These are phyloP conservation scores for Apteryx mantelli DNA, from an alignment of 2,113 vertebrate species.

Conservation along the genomic window DNA sequence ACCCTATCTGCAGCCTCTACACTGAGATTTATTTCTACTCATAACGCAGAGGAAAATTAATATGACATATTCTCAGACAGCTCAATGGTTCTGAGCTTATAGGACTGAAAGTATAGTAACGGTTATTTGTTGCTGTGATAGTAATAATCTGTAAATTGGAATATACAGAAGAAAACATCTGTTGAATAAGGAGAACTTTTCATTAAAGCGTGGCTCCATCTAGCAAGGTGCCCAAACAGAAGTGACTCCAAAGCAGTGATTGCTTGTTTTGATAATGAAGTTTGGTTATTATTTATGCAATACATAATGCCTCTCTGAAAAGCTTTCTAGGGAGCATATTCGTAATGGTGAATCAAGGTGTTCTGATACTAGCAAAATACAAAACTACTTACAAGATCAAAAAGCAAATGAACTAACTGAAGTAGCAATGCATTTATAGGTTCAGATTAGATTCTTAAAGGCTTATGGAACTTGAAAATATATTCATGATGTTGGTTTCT, in stretches of 20 bases:
- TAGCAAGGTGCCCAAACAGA: neutral
- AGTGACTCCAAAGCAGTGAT: neutral
- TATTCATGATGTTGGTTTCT: neutral
- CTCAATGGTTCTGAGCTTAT: neutral
- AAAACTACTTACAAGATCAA: neutral
- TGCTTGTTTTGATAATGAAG: neutral
- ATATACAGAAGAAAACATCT: neutral
- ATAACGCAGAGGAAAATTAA: neutral
- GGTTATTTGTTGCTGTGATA: neutral
- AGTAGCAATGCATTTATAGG: neutral
- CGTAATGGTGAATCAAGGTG: neutral
- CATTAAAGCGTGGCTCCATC: neutral
- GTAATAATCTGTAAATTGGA: rapidly evolving
- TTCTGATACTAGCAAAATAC: neutral
- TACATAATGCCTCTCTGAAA: neutral
- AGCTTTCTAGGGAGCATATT: neutral
- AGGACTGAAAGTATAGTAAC: neutral
- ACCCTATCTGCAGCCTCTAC: neutral
- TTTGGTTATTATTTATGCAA: neutral
- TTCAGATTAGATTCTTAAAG: neutral
- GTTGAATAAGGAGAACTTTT: neutral
- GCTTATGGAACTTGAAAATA: neutral
- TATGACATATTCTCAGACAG: neutral
- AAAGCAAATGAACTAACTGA: neutral
- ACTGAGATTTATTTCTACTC: neutral